phyloP scores from a whole-genome alignment of 92 coral and sea anemone species.

The Parazoanthus darwini region DNA sequence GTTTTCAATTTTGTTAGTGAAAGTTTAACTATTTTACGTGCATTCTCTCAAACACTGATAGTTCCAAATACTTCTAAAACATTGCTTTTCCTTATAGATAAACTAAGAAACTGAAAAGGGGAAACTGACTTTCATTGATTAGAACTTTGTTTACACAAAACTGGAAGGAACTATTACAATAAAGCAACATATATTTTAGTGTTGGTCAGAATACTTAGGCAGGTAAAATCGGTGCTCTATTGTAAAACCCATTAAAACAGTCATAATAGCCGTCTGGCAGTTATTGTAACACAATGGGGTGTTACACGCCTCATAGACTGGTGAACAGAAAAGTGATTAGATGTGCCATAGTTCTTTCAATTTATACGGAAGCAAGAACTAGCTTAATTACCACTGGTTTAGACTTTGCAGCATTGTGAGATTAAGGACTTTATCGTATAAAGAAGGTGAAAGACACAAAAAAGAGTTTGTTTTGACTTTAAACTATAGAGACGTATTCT shows the following conservation, averaged over 20 bases:
- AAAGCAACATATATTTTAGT: not conserved
- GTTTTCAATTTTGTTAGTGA: too few species aligned
- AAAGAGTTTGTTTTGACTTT: too few species aligned
- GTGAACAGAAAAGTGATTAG: not conserved
- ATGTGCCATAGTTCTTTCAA: not conserved
- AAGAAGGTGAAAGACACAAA: not conserved
- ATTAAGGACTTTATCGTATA: not conserved
- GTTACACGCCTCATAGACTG: not conserved
- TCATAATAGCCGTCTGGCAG: not conserved
- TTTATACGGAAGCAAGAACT: not conserved
- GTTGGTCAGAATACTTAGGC: not conserved
- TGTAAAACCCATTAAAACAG: not conserved
- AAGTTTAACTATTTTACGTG: too few species aligned
- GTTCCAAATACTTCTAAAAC: too few species aligned
- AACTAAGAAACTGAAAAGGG: too few species aligned
- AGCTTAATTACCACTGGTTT: not conserved
- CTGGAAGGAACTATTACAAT: not conserved
- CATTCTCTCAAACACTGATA: too few species aligned
- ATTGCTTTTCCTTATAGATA: too few species aligned
- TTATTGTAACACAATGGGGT: not conserved
- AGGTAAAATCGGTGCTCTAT: constrained; percentile 11
- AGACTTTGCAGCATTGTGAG: not conserved
- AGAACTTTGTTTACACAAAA: not conserved
- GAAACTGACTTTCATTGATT: too few species aligned
- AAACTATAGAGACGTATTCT: not conserved